Evolutionary conservation across 2,888 invertebrate genomes (phyloP).

Genomic region (Lacanobia wlatinum): DNA sequence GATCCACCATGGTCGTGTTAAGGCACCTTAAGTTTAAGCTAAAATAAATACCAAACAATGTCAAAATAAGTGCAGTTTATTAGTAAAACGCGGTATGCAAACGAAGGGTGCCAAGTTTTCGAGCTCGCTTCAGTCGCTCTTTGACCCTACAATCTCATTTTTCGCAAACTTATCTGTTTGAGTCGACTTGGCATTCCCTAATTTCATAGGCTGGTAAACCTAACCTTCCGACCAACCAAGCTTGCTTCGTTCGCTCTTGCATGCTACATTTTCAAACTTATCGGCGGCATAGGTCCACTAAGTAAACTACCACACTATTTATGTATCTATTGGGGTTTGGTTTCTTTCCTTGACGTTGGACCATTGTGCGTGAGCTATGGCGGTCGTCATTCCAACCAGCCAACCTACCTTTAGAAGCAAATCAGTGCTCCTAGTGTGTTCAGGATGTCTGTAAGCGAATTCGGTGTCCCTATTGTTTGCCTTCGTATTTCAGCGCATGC

Average conservation of each 20-base stretch:
- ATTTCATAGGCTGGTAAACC: neutral
- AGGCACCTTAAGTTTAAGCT: neutral
- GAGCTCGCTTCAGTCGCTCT: neutral
- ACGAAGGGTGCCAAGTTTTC: neutral
- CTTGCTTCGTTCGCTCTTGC: neutral
- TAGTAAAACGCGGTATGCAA: neutral
- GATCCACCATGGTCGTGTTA: neutral
- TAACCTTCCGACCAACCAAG: neutral
- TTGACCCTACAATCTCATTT: neutral
- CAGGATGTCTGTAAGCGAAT: no score
- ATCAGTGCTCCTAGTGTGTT: no score
- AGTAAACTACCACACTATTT: neutral
- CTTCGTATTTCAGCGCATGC: no score
- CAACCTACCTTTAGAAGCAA: no score
- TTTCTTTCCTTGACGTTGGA: no score
- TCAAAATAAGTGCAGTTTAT: neutral
- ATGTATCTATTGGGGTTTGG: no score
- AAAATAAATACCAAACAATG: neutral
- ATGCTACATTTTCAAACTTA: neutral
- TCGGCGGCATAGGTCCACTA: no score
- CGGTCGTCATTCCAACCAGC: no score
- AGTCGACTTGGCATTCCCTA: neutral
- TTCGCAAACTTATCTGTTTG: neutral
- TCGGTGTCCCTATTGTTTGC: no score
- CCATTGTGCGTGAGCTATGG: no score